Evolutionary conservation across 2,113 vertebrate genomes (phyloP), one percentile per base, ranked within the genome.

Genomic region (Poicephalus gulielmi): DNA sequence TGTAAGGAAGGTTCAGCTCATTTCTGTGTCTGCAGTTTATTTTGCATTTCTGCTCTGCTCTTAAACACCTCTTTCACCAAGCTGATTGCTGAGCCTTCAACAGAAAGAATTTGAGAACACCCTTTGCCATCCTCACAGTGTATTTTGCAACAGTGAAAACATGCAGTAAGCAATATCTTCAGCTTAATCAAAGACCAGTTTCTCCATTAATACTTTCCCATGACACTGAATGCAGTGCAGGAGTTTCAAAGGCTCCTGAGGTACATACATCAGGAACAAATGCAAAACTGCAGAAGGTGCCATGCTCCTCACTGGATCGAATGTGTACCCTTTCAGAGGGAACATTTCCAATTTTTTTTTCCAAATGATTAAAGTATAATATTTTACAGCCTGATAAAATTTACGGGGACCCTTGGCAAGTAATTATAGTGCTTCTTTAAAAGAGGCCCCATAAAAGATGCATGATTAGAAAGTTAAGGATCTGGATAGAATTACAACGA

Each of bases 341-440:
- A 98, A 83, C 74, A 44, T 88, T 97, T 97, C 95, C 96, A 96
- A 93, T 95, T 92, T 93, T 96, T 92, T 95, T 93, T 89, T 85
- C 33, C 97, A 97, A 98, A 98, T 98, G 98, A 98, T 98, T 98
- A 98, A 98, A 98, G 97, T 96, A 98, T 98, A 97, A 98, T 98
- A 98, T 98, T 98, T 98, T 98, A 98, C 94, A 95, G 96, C 97
- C 97, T 97, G 98, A 96, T 98, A 98, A 98, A 98, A 98, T 98
- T 97, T 98, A 98, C 98, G 96, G 97, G 94, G 97, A 98, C 97
- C 96, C 96, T 97, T 98, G 98, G 97, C 97, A 97, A 87, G 95
- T 98, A 98, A 98, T 98, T 98, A 98, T 97, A 97, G 96, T 97
- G 97, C 97, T 98, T 98, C 96, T 98, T 98, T 98, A 98, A 98